phyloP scores from a whole-genome alignment of 2,888 invertebrate genomes.

The Helleia helle region DNA sequence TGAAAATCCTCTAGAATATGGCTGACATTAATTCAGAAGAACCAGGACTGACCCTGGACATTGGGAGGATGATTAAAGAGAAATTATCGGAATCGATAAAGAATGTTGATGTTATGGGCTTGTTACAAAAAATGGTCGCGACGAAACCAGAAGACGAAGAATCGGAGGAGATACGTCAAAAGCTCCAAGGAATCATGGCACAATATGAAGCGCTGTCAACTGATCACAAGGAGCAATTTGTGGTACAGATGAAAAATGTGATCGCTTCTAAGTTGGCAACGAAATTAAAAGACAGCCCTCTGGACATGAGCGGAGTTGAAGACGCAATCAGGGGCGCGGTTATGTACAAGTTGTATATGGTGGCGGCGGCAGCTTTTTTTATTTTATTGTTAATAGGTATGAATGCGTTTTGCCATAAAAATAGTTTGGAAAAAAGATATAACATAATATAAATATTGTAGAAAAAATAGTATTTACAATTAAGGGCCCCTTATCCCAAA shows the following conservation, averaged over 20 bases:
- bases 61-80: slow-evolving; percentile 40
- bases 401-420: too few species aligned
- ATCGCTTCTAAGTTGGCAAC: slow-evolving; percentile 37
- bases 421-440: too few species aligned
- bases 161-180: slow-evolving; percentile 36
- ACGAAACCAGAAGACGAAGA: slow-evolving; percentile 41
- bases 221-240: slow-evolving; percentile 43
- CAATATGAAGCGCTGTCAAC: slow-evolving; percentile 41
- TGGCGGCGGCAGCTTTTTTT: slow-evolving; percentile 32
- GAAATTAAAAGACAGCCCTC: slow-evolving; percentile 36
- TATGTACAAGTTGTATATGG: slow-evolving; percentile 34
- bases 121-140: slow-evolving; percentile 46
- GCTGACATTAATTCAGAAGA: slow-evolving; percentile 11
- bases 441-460: too few species aligned
- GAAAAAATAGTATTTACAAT: too few species aligned
- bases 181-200: slow-evolving; percentile 38
- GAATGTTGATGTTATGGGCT: slow-evolving; percentile 45
- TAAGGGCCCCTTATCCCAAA: too few species aligned
- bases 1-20: slow-evolving; percentile 15
- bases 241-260: slow-evolving; percentile 43
- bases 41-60: slow-evolving; percentile 20
- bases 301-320: slow-evolving; percentile 39
- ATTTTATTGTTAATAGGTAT: slow-evolving; percentile 26
- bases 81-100: slow-evolving; percentile 44
- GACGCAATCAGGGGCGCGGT: slow-evolving; percentile 42